Evolutionary conservation across 2,888 invertebrate species (phyloP).

Genomic region (Caenorhabditis afra): DNA sequence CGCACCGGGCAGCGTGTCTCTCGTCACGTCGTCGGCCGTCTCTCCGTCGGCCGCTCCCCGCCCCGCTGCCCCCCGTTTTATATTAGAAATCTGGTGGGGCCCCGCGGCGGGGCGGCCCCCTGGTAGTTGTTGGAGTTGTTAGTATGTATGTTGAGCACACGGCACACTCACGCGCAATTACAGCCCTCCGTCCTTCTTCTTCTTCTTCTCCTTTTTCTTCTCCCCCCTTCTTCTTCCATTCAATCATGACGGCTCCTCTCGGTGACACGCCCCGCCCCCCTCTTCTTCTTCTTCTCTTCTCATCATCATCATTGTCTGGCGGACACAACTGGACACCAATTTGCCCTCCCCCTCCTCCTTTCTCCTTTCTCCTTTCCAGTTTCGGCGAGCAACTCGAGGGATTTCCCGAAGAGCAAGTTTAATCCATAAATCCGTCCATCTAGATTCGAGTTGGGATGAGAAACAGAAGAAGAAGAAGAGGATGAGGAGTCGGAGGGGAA

Average conservation of each 20-base stretch:
- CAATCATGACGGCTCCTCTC: conserved; percentile 25
- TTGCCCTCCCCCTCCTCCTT: not conserved
- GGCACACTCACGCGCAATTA: conserved; percentile 55
- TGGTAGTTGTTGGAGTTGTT: conserved; percentile 35
- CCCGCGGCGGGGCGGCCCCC: conserved; percentile 1
- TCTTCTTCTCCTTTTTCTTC: not conserved
- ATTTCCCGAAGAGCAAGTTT: conserved; percentile 1
- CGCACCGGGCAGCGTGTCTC: conserved; percentile 9
- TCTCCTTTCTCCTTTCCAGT: too few relatives aligned
- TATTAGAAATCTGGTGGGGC: conserved; percentile 38
- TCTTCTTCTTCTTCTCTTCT: conserved; percentile 1
- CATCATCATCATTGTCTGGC: conserved; percentile 44
- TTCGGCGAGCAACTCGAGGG: not conserved
- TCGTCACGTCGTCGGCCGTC: not conserved
- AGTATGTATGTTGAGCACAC: conserved; percentile 25
- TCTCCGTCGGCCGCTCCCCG: too few relatives aligned
- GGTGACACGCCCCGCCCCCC: conserved; percentile 18
- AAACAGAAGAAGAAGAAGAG: not conserved
- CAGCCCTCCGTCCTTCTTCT: conserved; percentile 15
- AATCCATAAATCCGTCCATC: not conserved
- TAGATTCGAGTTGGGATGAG: not conserved
- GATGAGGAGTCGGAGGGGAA: not conserved
- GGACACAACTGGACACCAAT: conserved; percentile 37
- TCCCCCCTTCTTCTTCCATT: conserved; percentile 6
- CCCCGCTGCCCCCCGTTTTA: conserved; percentile 19